phyloP scores from a whole-genome alignment of 2,113 vertebrate species.

The Bothrops jararaca region DNA sequence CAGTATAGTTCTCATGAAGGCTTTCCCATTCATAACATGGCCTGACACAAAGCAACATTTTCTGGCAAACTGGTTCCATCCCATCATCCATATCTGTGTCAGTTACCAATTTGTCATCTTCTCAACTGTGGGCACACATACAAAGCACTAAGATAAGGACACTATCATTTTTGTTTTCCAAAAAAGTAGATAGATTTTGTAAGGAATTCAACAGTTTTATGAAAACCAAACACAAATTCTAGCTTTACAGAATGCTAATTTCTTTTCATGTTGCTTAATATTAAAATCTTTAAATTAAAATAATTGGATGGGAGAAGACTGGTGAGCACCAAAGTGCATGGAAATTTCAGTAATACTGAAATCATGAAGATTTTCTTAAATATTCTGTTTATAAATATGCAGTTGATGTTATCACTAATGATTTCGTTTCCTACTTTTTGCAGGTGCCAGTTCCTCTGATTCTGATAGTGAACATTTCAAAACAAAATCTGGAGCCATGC shows the following conservation, averaged over 20 bases:
- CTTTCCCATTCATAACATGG: not conserved
- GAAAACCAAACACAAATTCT: not conserved
- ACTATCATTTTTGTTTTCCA: not conserved
- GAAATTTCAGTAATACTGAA: not conserved
- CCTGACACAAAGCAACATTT: not conserved
- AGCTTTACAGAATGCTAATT: not conserved
- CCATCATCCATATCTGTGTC: not conserved
- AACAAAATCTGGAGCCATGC: slow-evolving; percentile 86
- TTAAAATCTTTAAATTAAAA: not conserved
- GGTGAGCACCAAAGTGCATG: not conserved
- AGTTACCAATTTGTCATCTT: not conserved
- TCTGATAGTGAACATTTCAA: slow-evolving; percentile 87
- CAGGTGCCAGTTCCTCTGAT: slow-evolving; percentile 92
- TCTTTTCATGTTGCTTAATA: not conserved
- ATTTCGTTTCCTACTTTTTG: slow-evolving; percentile 29
- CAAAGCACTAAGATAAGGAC: not conserved
- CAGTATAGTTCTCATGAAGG: not conserved
- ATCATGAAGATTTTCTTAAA: not conserved
- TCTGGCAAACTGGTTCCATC: not conserved
- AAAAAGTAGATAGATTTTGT: not conserved
- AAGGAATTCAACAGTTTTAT: not conserved
- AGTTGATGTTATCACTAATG: not conserved
- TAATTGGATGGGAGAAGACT: not conserved
- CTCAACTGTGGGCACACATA: not conserved
- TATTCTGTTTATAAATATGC: not conserved